These are phyloP conservation scores for Stratiomys singularior DNA, from an alignment of 2,888 invertebrate species.

Conservation along the genomic window DNA sequence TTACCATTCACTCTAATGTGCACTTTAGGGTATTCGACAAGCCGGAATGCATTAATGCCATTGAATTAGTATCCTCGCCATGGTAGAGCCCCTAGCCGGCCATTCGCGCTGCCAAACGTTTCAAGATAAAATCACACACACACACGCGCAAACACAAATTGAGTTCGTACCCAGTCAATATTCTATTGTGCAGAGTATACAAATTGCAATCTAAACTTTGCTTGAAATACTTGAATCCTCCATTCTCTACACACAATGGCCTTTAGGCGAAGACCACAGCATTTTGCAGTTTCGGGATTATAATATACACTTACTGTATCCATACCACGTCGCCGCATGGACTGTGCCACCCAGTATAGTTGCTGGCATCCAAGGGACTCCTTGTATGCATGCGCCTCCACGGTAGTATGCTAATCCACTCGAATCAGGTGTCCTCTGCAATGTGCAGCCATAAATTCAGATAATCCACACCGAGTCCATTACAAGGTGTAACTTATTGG, in stretches of 20 bases:
- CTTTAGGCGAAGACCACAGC: constrained; percentile 21
- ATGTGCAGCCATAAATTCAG: constrained; percentile 37
- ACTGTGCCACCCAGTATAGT: background rate
- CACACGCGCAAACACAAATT: no score
- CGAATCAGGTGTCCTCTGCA: constrained; percentile 41
- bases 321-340: background rate
- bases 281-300: background rate
- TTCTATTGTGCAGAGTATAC: background rate
- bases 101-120: background rate
- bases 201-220: constrained; percentile 26
- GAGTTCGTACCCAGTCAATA: background rate
- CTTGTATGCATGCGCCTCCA: background rate
- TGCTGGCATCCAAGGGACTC: background rate
- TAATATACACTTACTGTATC: no score
- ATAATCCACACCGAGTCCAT: constrained; percentile 30
- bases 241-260: background rate
- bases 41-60: background rate
- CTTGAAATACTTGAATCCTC: background rate
- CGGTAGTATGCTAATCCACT: constrained; percentile 42
- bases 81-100: background rate
- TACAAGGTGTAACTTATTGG: constrained; percentile 16
- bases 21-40: background rate
- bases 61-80: background rate
- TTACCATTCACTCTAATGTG: background rate
- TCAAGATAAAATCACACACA: background rate